Base-by-base conservation (phyloP, 2,113 vertebrate species). In the Brienomyrus brachyistius region DNA sequence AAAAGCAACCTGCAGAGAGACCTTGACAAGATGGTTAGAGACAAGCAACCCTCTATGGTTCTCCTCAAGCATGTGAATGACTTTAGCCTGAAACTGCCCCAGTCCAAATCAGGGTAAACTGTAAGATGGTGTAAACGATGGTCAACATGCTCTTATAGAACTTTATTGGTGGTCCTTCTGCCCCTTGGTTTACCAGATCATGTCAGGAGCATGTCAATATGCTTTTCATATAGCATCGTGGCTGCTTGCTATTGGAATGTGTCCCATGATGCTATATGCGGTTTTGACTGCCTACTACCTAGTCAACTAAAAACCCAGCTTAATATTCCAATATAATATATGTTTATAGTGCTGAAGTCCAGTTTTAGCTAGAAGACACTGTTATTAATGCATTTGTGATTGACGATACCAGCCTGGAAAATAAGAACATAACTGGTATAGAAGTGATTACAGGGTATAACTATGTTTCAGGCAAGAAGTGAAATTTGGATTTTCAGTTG, bases 1-100 rank as follows among this genome's bases (percentile, higher is more conserved):
- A 99, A 98, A 93, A 97, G 93, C 4, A 98, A 98, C 93, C 96
- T 99, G 92, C 98, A 99, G 94, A 96, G 96, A 0, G 98, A 99
- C 91, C 95, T 99, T 45, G 97, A 97, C 88, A 98, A 98, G 93
- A 99, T 99, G 98, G 98, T 99, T 93, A 92, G 96, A 92, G 88
- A 92, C 92, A 31, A 91, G 47, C 13, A 21, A 48, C 35, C 48
- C 66, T 62, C 59, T 88, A 48, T 4, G 3, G 0, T 31, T 43
- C 62, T 82, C 43, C 87, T 23, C 40, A 77, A n/a, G n/a, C 17
- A 45, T 88, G 35, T n/a, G 3, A 40, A 66, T 23, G 7, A 43
- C 10, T 45, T 8, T 66, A 62, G 19, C 9, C 3, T 62, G 8
- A 31, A 51, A 54, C 23, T 62, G 7, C 51, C 15, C 27, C 51